These are phyloP conservation scores for Paradoxurus hermaphroditus DNA, from an alignment of 2,113 vertebrate species.

Conservation along the genomic window DNA sequence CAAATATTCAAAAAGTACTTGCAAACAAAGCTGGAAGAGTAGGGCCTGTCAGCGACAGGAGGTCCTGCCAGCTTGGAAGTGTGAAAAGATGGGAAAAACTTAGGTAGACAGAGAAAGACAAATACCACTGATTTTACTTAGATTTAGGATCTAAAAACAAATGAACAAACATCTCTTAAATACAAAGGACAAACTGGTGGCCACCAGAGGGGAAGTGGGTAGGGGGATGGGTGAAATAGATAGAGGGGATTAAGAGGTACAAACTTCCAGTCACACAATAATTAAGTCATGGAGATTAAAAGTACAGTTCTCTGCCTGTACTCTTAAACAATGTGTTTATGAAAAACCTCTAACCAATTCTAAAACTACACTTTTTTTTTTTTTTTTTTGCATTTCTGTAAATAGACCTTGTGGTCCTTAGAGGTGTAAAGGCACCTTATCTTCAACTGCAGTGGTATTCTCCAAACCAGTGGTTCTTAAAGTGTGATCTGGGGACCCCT, in stretches of 20 bases:
- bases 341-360: conserved; percentile 11
- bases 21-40: background rate
- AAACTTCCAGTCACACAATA: background rate
- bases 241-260: background rate
- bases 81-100: background rate
- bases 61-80: background rate
- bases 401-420: background rate
- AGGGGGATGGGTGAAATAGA: background rate
- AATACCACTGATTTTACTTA: background rate
- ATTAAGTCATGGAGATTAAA: background rate
- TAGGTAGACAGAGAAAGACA: background rate
- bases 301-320: background rate
- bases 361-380: background rate
- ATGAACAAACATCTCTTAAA: background rate
- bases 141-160: background rate
- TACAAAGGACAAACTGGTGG: background rate
- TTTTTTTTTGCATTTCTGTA: background rate
- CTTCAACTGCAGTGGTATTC: background rate
- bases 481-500: background rate
- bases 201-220: background rate
- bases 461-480: conserved; percentile 5
- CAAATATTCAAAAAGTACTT: background rate
- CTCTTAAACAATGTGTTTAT: background rate
- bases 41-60: background rate
- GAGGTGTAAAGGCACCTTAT: background rate